phyloP scores from a whole-genome alignment of 2,113 vertebrate species.

The Poecile atricapillus region DNA sequence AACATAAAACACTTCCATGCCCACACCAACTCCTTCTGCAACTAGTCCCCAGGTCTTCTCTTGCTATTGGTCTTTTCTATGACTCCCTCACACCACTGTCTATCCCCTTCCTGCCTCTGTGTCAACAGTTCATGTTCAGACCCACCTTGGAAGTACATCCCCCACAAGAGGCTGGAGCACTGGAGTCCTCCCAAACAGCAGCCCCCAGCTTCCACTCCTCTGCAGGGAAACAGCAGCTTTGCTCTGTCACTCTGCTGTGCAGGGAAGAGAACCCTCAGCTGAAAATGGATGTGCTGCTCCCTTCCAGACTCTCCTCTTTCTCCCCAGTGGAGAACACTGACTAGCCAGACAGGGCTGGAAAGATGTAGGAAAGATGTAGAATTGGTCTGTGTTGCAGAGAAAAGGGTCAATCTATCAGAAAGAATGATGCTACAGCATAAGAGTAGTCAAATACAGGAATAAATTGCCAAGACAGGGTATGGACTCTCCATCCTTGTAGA shows the following conservation, averaged over 20 bases:
- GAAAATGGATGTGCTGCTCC: neutral
- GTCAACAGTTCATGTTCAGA: neutral
- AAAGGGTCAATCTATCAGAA: neutral
- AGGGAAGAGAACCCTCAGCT: neutral
- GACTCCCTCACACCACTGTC: neutral
- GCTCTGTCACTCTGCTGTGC: neutral
- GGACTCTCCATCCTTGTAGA: neutral
- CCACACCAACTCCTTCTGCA: neutral
- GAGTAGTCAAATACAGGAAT: neutral
- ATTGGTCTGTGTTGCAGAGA: neutral
- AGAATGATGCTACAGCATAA: accelerated
- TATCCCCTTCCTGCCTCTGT: neutral
- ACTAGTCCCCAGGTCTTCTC: neutral
- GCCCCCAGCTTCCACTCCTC: neutral
- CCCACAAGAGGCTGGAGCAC: neutral
- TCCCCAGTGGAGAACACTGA: neutral
- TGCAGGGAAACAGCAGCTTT: neutral
- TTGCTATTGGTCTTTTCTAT: neutral
- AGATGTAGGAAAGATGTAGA: neutral
- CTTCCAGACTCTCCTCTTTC: neutral
- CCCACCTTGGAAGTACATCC: neutral
- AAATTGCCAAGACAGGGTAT: neutral
- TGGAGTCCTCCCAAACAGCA: neutral
- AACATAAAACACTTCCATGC: neutral
- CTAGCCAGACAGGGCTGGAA: neutral